Evolutionary conservation across 2,797 vertebrate species (phyloP), one percentile per base, ranked within the genome.

Genomic region (Toxotes lorentzi): DNA sequence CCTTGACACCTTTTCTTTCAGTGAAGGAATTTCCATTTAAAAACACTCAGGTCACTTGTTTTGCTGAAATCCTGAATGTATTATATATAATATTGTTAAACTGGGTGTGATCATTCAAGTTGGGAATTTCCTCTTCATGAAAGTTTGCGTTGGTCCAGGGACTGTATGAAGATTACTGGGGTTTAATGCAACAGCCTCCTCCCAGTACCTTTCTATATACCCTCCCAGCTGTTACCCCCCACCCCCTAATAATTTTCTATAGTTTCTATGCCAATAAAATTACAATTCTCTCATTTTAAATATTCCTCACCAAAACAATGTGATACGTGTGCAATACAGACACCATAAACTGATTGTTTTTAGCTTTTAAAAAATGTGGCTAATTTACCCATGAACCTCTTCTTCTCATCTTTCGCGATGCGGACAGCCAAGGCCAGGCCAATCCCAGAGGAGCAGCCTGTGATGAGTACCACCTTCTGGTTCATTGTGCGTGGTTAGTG

Each of bases 361-460:
- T 30, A 4, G 27, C 4, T 40, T 27, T 45, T 19, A 9, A 70
- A 9, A 70, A 74, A 67, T 41, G 5, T 16, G 7, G 2, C 19
- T 41, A 17, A 24, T 59, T 96, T 96, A 97, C 96, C 96, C 96
- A 96, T 95, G 79, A 97, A 97, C 84, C 96, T 95, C 89, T 96
- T 97, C 93, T 97, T 96, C 65, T 97, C 95, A 85, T 97, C 96
- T 72, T 91, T 95, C 21, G 96, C 96, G 57, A 97, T 91, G 90
- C 94, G 95, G 32, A 78, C 81, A 59, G 97, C 96, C 87, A 97
- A 87, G 13, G 96, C 93, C 17, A 97, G 86, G 68, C 97, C 96
- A 57, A 97, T 97, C 69, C 97, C 97, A 14, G 96, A 97, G 51
- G 96, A 97, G 78, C 97, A 97, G 72, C 97, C 96, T 5, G 96